Base-by-base conservation (phyloP, 2,113 vertebrate species). In the Neofelis nebulosa region DNA sequence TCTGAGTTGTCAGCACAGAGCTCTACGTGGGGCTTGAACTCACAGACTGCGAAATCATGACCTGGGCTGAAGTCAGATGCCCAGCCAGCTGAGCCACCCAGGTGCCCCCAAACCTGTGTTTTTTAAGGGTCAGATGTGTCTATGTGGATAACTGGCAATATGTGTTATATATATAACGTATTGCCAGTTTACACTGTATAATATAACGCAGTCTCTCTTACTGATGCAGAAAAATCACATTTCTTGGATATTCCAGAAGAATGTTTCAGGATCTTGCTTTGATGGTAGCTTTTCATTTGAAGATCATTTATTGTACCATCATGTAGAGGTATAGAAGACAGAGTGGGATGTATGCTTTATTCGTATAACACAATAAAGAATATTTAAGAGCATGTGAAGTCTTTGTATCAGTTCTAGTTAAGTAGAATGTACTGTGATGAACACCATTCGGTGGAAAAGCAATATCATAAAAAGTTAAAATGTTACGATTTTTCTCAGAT, bases 381-480 rank as follows among this genome's bases (percentile, higher is more conserved):
- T 91, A 21, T 65, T 55, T 76, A 66, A 79, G 13, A 29, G 4
- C 55, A 45, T 87, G 21, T 82, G 61, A 95, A 21, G n/a, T 90
- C 45, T 92, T 92, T 55, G 21, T 91, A 31, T n/a, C 31, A 78
- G 0, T 71, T 79, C 48, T 69, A n/a, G 50, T 80, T 94, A 81
- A 92, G 52, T 38, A 79, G 81, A 61, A 23, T 66, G 94, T 52
- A 73, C 33, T 50, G 9, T 63, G 36, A 61, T 71, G 45, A 90
- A 78, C 93, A 79, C 10, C 87, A 5, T 87, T 87, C n/a, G 80
- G 12, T 84, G 80, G 83, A 66, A 96, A 96, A 76, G 79, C 36
- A 73, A 33, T 6, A 29, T 89, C 21, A 66, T 78, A 65, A 81
- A 69, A 84, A 33, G 4, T 79, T 68, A 36, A 7, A 83, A 45